A percentile compares a stretch with the other conserved stretches of the same genome.
phyloP scores from a whole-genome alignment of 2,888 invertebrate genomes.

The Dendrolimus houi region DNA sequence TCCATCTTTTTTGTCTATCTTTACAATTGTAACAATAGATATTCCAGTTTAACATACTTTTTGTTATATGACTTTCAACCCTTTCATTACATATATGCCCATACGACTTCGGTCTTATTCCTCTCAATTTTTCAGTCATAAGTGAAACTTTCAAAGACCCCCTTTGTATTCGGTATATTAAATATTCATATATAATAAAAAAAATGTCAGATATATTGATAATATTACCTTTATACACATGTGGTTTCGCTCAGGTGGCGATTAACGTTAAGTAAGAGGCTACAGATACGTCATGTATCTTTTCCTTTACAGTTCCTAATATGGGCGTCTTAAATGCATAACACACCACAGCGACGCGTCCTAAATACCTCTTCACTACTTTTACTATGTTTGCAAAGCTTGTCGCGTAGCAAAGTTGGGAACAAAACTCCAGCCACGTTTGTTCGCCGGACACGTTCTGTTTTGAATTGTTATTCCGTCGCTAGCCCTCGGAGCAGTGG shows the following conservation, averaged over 20 bases:
- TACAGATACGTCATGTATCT: neutral
- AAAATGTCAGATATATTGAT: too few relatives aligned
- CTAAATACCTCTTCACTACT: neutral
- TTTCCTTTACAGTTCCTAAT: neutral
- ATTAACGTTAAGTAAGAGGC: neutral
- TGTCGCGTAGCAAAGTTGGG: neutral
- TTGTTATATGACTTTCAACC: too few relatives aligned
- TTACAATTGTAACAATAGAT: too few relatives aligned
- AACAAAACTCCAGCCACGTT: neutral
- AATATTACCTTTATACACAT: neutral
- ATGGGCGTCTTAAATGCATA: neutral
- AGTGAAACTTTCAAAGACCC: too few relatives aligned
- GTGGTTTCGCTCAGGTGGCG: neutral
- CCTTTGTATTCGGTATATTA: too few relatives aligned
- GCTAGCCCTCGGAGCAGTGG: constrained; percentile 17
- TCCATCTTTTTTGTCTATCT: too few relatives aligned
- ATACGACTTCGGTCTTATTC: too few relatives aligned
- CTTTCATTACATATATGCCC: too few relatives aligned
- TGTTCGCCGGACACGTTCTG: constrained; percentile 20
- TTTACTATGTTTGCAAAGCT: neutral
- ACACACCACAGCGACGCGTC: neutral
- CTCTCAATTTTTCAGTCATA: too few relatives aligned
- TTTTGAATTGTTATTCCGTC: constrained; percentile 31
- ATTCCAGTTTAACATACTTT: too few relatives aligned
- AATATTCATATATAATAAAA: too few relatives aligned